phyloP scores from a whole-genome alignment of 2,797 vertebrate genomes.

The Phalanger gymnotis region DNA sequence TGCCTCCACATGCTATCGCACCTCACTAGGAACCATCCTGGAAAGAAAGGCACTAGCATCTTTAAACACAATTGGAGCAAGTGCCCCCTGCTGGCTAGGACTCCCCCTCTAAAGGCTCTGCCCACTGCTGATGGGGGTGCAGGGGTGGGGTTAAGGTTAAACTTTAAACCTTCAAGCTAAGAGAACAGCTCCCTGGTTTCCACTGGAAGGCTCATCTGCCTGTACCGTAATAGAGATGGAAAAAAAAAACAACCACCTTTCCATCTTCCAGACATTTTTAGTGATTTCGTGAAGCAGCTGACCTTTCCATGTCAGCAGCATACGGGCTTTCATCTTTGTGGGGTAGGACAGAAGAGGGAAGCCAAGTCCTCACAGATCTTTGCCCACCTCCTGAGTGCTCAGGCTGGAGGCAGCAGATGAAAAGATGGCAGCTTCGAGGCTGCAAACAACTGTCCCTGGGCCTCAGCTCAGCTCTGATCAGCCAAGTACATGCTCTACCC shows the following conservation, averaged over 20 bases:
- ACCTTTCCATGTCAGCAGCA: conserved; percentile 17
- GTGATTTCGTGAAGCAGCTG: conserved; percentile 44
- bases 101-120: conserved; percentile 16
- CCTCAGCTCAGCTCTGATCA: conserved; percentile 30
- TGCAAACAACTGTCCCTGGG: neutral
- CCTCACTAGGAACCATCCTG: conserved; percentile 42
- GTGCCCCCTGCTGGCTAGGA: neutral
- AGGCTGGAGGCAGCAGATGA: conserved; percentile 9
- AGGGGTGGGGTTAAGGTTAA: neutral
- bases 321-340: conserved; percentile 34
- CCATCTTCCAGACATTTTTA: conserved; percentile 47
- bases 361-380: conserved; percentile 34
- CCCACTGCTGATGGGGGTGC: neutral
- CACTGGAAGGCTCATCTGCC: conserved; percentile 38
- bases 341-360: conserved; percentile 33
- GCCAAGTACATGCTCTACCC: neutral
- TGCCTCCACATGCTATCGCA: conserved; percentile 27
- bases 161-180: conserved; percentile 28
- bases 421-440: conserved; percentile 4
- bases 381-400: neutral
- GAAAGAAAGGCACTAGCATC: conserved; percentile 58
- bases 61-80: conserved; percentile 48
- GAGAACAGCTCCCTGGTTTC: neutral
- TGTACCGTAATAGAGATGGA: conserved; percentile 43
- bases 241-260: conserved; percentile 4